Conservation (phyloP, 2,797 vertebrate species). For the Poliocrania exsul region DNA sequence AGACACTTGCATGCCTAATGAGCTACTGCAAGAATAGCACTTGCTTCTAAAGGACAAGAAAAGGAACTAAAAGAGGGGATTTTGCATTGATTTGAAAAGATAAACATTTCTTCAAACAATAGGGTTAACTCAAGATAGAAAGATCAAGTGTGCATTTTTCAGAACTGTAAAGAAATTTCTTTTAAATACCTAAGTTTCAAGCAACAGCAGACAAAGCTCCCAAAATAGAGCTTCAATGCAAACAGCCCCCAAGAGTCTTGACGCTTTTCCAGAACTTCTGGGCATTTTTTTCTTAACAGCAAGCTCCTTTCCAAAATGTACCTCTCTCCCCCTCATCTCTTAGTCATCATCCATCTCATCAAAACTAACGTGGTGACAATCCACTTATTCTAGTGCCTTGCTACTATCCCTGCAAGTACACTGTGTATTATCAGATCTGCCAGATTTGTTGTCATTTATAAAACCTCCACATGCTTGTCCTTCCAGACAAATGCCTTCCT, state of each 20-base stretch:
- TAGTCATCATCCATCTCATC: background rate
- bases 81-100: background rate
- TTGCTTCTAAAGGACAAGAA: background rate
- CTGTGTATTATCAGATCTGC: background rate
- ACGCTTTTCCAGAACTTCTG: background rate
- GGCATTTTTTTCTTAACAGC: background rate
- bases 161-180: background rate
- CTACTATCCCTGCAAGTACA: background rate
- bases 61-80: background rate
- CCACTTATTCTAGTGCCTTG: background rate
- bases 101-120: background rate
- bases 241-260: background rate
- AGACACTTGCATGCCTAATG: slow-evolving; percentile 11
- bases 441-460: background rate
- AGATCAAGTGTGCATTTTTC: background rate
- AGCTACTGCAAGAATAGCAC: background rate
- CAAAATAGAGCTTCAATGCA: background rate
- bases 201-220: background rate
- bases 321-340: background rate
- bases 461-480: background rate
- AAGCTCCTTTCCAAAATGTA: background rate
- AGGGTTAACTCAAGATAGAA: background rate
- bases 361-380: background rate
- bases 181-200: background rate
- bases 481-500: background rate